Base-by-base conservation (phyloP, 2,113 vertebrate species). In the Circaetus cinerascens region DNA sequence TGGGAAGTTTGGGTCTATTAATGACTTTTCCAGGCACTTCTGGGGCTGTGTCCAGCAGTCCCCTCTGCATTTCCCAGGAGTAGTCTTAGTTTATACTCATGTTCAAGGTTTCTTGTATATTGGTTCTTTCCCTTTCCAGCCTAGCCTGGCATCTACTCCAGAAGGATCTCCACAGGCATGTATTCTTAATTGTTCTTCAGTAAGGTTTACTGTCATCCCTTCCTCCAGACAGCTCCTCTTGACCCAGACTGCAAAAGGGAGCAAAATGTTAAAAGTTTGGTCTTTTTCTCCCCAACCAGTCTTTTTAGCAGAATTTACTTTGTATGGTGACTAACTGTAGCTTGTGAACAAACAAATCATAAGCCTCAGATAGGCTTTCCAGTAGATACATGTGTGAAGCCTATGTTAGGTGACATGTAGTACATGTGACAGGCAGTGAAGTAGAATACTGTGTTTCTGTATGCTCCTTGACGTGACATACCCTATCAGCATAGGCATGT, bases 351-450 rank as follows among this genome's bases (percentile, higher is more conserved):
- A 51, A 21, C 4, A 41, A 25, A n/a, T 17, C 29, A 11, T 19
- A 11, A 68, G 30, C 15, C 26, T 83, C 63, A 57, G 45, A 41
- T 3, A 9, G 59, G 14, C 34, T 86, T 38, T 30, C 15, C 50
- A 16, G 25, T 22, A 27, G 8, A 25, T 29, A 11, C 13, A 9
- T 0, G 0, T 3, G 29, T 30, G 55, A 45, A 56, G 36, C 1
- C 3, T 48, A 11, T 0, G 0, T 8, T 59, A 53, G 40, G n/a
- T 45, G 66, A 36, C 43, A 59, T 5, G 1, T 26, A 9, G 40
- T 12, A 0, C 16, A 21, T 57, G 55, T 55, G 46, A 63, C 50
- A 48, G 46, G 45, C 34, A 38, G 43, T 38, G 41, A 17, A 64
- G 40, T 7, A 36, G 32, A 34, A 10, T 16, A 2, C 29, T 20